A percentile compares a stretch with the other conserved stretches of the same genome.
phyloP scores from a whole-genome alignment of 1,140 invertebrate genomes.

The Phocides pigmalion region DNA sequence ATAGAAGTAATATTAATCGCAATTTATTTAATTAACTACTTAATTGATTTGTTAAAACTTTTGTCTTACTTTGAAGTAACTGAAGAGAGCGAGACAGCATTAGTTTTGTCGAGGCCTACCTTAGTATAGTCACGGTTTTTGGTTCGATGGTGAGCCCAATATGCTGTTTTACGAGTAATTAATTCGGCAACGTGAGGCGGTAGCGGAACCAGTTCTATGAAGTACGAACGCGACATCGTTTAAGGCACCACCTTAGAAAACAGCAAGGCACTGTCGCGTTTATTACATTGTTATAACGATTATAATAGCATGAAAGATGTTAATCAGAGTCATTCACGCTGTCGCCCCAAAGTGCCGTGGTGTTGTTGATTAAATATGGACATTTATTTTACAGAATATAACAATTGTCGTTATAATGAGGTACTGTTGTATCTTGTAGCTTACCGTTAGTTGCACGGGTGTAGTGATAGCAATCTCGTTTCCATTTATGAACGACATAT shows the following conservation, averaged over 20 bases:
- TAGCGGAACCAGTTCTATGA: constrained; percentile 35
- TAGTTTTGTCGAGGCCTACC: constrained; percentile 26
- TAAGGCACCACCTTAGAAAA: constrained; percentile 16
- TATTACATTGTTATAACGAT: constrained; percentile 19
- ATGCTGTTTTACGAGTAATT: constrained; percentile 42
- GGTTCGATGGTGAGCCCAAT: constrained; percentile 29
- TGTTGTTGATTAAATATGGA: constrained; percentile 43
- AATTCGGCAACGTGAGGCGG: constrained; percentile 41
- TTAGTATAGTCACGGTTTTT: constrained; percentile 6
- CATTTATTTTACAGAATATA: constrained; percentile 38
- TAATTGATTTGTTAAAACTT: constrained; percentile 9
- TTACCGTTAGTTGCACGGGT: constrained; percentile 29
- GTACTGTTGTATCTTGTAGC: constrained; percentile 28
- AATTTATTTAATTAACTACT: neutral
- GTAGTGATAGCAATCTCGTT: constrained; percentile 10
- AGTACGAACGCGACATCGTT: constrained; percentile 32
- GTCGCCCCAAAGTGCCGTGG: constrained; percentile 11
- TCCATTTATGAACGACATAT: no score
- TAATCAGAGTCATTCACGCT: constrained; percentile 21
- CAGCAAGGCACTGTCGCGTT: constrained; percentile 13
- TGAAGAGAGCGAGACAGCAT: constrained; percentile 21
- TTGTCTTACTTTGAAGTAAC: constrained; percentile 11
- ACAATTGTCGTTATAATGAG: constrained; percentile 38
- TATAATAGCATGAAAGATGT: constrained; percentile 16
- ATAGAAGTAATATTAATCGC: constrained; percentile 17